Percentiles rank a stretch among this genome's conserved stretches.
phyloP scores from a whole-genome alignment of 1,140 invertebrate species.

The Gryllus bimaculatus region DNA sequence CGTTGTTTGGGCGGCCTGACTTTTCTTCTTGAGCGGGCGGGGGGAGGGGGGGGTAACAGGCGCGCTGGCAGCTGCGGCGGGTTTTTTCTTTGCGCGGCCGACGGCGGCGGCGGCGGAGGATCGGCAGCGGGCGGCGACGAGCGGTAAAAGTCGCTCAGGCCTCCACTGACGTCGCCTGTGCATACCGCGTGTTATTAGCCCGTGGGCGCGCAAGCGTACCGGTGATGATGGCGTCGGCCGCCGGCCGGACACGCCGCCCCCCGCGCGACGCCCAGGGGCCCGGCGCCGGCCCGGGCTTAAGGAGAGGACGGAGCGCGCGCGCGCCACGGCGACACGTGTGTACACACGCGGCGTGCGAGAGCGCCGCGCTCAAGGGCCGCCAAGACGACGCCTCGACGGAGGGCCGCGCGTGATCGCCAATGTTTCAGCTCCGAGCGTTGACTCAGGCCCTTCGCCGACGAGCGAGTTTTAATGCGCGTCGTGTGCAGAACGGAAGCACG shows the following conservation, averaged over 20 bases:
- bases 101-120: too few species aligned
- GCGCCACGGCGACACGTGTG: background rate
- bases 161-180: too few species aligned
- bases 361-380: background rate
- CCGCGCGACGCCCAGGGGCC: too few species aligned
- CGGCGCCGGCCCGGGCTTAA: background rate
- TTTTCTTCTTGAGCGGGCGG: background rate
- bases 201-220: background rate
- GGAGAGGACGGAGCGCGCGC: background rate
- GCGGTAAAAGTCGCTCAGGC: too few species aligned
- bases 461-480: too few species aligned
- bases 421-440: background rate
- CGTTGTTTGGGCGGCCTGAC: background rate
- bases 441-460: too few species aligned
- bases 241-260: background rate
- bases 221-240: background rate
- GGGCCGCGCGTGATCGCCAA: background rate
- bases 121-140: background rate
- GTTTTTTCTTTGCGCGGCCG: background rate
- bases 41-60: background rate
- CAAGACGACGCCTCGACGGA: background rate
- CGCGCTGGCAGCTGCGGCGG: too few species aligned
- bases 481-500: too few species aligned
- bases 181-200: background rate
- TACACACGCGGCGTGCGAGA: background rate